Base-by-base conservation (phyloP, 2,888 invertebrate genomes). In the Drosophila monieri region DNA sequence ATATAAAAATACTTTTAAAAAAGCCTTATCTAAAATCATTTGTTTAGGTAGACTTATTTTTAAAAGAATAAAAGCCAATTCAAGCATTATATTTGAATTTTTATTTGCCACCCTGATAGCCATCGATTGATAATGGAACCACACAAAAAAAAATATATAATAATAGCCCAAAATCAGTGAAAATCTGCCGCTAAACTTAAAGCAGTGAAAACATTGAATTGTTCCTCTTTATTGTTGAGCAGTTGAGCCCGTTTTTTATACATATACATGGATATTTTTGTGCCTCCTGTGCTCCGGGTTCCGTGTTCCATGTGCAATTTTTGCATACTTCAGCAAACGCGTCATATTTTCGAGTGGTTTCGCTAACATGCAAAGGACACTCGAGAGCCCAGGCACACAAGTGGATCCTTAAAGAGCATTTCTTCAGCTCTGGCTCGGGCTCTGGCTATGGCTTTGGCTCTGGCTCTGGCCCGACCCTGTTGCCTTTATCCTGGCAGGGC, bases 241-340 rank as follows among this genome's bases (percentile, higher is more conserved):
- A 47, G 43, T 37, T 44, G 37, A 56, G 70, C 44, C 37, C 6
- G 37, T 57, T 21, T 46, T 77, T 57, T 15, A 41, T 18, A 41
- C 14, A 43, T 43, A 21, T 10, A 41, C 14, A 43, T 21, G 10
- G 43, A 61, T 56, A 23, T 66, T 59, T 32, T 47, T 12, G 18
- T 75, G 58, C 76, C 37, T 75, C 49, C 66, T 59, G 75, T 74
- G 80, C 54, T 76, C 80, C 64, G 81, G 81, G 81, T 85, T 79
- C 86, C 64, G 81, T 84, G 81, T 85, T 79, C 86, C 86, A 85
- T 88, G 88, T 88, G 85, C 80, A 88, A 89, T 89, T 89, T 83
- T 89, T 89, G 89, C 89, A 89, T 89, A 89, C 89, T 90, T 89
- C 88, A 90, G 89, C 90, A 89, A 89, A 90, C 90, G 90, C 89